phyloP scores from a whole-genome alignment of 2,888 invertebrate species.

The Hirudinaria manillensis region DNA sequence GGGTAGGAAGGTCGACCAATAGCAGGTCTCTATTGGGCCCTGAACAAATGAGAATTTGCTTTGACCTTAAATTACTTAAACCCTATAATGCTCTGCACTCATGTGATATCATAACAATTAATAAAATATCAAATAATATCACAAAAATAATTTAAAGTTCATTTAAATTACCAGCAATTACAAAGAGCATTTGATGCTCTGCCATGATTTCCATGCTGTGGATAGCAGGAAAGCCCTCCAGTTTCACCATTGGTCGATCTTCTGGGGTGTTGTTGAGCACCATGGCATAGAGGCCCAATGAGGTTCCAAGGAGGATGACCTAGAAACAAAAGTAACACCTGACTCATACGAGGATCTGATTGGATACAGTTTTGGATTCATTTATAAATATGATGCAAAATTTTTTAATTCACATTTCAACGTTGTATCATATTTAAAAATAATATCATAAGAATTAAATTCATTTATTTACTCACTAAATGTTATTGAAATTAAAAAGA shows the following conservation, averaged over 20 bases:
- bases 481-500: no score
- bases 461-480: no score
- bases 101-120: no score
- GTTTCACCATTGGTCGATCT: conserved; percentile 29
- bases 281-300: conserved; percentile 37
- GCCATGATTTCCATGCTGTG: conserved; percentile 31
- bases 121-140: no score
- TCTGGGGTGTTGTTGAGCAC: conserved; percentile 30
- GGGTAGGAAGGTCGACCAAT: conserved; percentile 18
- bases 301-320: conserved; percentile 39
- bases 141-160: conserved; percentile 4
- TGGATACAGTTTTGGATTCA: no score
- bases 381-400: no score
- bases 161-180: conserved; percentile 36
- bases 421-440: no score
- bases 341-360: no score
- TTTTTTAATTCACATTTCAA: no score
- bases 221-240: conserved; percentile 36
- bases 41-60: not conserved
- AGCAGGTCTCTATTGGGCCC: conserved; percentile 30
- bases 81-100: no score
- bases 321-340: conserved; percentile 5
- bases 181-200: conserved; percentile 34
- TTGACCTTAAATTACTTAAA: not conserved
- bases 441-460: no score